Conservation (phyloP, 2,888 invertebrate species). For the Lottia scabra region DNA sequence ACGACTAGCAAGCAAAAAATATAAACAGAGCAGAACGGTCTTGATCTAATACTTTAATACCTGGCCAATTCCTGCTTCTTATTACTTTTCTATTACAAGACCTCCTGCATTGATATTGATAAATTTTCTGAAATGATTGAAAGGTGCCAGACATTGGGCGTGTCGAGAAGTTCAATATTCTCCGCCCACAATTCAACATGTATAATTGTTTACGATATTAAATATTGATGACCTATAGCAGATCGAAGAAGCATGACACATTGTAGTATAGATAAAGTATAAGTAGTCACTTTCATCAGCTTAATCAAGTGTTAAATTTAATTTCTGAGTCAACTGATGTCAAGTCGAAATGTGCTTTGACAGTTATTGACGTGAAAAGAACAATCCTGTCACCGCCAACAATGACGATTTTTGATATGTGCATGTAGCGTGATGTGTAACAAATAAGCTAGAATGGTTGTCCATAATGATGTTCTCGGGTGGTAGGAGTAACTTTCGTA, state of each 20-base stretch:
- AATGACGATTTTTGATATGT: not conserved
- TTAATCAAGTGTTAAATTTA: not conserved
- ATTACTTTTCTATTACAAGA: not conserved
- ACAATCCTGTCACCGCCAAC: not conserved
- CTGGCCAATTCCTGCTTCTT: too few relatives aligned
- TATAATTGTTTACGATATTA: too few relatives aligned
- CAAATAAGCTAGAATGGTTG: not conserved
- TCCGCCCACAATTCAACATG: too few relatives aligned
- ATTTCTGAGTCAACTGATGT: not conserved
- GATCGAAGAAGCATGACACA: not conserved
- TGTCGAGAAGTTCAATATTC: too few relatives aligned
- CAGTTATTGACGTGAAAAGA: slow-evolving; percentile 1
- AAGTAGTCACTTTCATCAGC: not conserved
- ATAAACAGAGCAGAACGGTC: too few relatives aligned
- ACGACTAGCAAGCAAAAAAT: too few relatives aligned
- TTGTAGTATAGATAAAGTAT: not conserved
- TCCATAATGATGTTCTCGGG: not conserved
- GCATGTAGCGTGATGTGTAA: not conserved
- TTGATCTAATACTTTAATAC: too few relatives aligned
- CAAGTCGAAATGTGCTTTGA: not conserved
- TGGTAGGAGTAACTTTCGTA: not conserved
- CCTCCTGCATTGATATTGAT: not conserved
- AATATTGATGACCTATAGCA: too few relatives aligned
- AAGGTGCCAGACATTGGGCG: too few relatives aligned
- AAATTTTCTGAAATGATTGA: not conserved